Percentiles rank a stretch among this genome's conserved stretches.
Conservation (phyloP, 2,113 vertebrate genomes). For the Cavia aperea region DNA sequence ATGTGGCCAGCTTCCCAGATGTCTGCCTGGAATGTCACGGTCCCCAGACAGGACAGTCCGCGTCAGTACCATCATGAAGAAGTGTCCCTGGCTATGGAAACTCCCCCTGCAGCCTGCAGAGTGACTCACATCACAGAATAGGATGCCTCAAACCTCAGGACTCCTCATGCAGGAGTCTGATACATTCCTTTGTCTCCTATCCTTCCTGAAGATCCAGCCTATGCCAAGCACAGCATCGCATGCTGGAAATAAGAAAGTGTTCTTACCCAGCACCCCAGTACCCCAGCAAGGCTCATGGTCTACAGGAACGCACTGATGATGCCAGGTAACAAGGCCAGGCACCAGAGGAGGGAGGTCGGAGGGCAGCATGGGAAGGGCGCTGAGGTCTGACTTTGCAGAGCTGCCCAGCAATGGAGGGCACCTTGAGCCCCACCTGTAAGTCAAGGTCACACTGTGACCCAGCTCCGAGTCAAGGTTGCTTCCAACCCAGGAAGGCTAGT, state of each 20-base stretch:
- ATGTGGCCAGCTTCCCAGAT: neutral
- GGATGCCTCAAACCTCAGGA: neutral
- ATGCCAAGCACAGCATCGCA: too few species aligned
- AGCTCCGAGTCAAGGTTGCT: neutral
- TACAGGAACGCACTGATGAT: neutral
- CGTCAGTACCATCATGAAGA: accelerated
- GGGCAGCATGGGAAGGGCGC: neutral
- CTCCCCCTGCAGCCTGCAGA: neutral
- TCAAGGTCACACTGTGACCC: neutral
- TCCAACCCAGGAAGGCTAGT: neutral
- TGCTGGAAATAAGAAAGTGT: neutral
- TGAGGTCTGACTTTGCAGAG: neutral
- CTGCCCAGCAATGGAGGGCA: neutral
- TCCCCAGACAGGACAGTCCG: neutral
- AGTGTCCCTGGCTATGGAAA: neutral
- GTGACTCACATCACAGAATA: neutral
- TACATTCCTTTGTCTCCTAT: neutral
- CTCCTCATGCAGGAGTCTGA: neutral
- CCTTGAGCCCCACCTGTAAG: neutral
- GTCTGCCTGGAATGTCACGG: neutral
- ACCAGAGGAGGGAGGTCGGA: neutral
- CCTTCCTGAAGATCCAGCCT: neutral
- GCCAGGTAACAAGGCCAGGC: neutral
- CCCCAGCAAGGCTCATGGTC: neutral
- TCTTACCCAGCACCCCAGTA: neutral